phyloP scores from a whole-genome alignment of 1,140 invertebrate genomes.

The Tetranychus cinnabarinus region DNA sequence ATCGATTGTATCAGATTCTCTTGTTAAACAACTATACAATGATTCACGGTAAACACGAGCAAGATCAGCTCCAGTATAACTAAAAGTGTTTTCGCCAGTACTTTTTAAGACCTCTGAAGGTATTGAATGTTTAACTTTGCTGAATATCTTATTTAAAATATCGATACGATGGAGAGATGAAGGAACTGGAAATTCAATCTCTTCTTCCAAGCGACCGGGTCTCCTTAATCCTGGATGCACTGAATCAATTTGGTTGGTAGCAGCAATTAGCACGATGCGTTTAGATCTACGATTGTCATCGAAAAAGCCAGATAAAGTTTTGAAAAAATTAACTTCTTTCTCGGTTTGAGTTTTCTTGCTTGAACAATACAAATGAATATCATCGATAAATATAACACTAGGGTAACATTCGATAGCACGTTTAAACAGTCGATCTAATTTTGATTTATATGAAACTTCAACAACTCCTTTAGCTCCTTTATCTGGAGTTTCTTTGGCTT shows the following conservation, averaged over 20 bases:
- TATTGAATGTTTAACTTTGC: constrained; percentile 29
- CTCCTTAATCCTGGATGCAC: constrained; percentile 45
- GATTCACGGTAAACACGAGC: constrained; percentile 43
- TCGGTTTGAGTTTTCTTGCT: constrained; percentile 35
- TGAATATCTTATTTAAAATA: constrained; percentile 27
- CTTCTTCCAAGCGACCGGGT: constrained; percentile 49
- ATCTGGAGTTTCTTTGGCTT: constrained; percentile 1
- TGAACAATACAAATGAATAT: constrained; percentile 47
- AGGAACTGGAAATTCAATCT: constrained; percentile 63
- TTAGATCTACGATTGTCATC: constrained; percentile 2
- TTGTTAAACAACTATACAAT: constrained; percentile 18
- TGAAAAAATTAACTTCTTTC: constrained; percentile 42
- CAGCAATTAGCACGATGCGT: constrained; percentile 40
- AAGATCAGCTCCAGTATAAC: constrained; percentile 69
- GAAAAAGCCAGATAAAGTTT: constrained; percentile 33
- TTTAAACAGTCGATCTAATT: neutral
- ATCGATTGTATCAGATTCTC: constrained; percentile 22
- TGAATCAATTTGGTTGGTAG: constrained; percentile 39
- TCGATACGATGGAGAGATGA: constrained; percentile 33
- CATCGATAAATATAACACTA: constrained; percentile 46
- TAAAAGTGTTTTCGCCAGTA: constrained; percentile 47
- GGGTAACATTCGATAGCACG: constrained; percentile 20
- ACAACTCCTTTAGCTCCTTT: neutral
- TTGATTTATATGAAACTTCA: constrained; percentile 1
- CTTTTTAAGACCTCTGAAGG: constrained; percentile 28